These are phyloP conservation scores for Cynopterus brachyotis DNA, from an alignment of 2,113 vertebrate species.

Conservation along the genomic window DNA sequence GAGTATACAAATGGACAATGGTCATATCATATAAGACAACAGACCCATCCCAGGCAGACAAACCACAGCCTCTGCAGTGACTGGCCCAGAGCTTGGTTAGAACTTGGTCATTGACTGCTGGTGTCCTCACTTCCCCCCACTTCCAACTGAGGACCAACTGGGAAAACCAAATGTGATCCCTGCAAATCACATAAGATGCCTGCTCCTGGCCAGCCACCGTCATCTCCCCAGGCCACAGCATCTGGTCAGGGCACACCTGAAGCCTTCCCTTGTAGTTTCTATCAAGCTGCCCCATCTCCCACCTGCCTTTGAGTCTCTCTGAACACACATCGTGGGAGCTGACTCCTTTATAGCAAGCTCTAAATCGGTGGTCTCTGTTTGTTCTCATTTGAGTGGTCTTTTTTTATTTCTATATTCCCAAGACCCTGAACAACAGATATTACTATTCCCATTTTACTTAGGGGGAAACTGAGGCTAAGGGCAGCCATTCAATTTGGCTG, in stretches of 20 bases:
- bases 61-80: neutral
- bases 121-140: neutral
- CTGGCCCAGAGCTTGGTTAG: neutral
- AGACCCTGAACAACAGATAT: neutral
- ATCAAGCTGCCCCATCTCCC: accelerated
- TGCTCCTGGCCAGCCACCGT: accelerated
- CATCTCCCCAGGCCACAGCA: accelerated
- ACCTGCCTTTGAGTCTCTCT: neutral
- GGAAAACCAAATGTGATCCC: neutral
- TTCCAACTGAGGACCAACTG: neutral
- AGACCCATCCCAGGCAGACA: neutral
- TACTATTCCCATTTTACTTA: too few species aligned
- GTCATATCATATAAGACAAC: accelerated
- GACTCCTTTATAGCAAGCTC: neutral
- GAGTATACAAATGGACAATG: neutral
- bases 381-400: neutral
- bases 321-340: accelerated
- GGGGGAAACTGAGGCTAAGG: neutral
- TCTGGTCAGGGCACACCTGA: accelerated
- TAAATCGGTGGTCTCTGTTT: neutral
- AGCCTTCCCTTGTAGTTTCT: accelerated
- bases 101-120: too few species aligned
- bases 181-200: neutral
- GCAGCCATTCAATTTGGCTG: accelerated
- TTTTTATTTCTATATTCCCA: neutral